Conservation (phyloP, 2,888 invertebrate genomes). For the Blera fallax region DNA sequence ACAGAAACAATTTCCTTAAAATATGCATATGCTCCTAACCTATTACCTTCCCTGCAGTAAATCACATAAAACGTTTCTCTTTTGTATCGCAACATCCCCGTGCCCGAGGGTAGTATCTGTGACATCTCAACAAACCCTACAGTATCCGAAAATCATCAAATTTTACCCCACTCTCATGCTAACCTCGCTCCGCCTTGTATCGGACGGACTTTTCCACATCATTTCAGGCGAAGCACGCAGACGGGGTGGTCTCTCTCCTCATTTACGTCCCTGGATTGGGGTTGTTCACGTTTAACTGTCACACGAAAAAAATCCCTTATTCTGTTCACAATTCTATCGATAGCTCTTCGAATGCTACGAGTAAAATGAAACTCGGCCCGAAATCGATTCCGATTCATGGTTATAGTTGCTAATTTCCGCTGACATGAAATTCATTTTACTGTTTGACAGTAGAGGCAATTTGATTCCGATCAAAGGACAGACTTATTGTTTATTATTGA, state of each 20-base stretch:
- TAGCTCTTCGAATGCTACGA: conserved; percentile 1
- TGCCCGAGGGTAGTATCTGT: neutral
- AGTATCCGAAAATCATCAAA: conserved; percentile 57
- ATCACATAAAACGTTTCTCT: conserved; percentile 26
- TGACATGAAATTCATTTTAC: conserved; percentile 39
- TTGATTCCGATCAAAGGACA: neutral
- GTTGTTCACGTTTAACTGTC: neutral
- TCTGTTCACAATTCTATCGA: conserved; percentile 36
- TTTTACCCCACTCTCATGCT: neutral
- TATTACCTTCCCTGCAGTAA: conserved; percentile 13
- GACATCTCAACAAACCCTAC: conserved; percentile 23
- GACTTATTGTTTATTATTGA: conserved; percentile 6
- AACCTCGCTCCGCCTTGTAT: neutral
- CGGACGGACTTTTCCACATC: conserved; percentile 30
- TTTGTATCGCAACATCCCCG: neutral
- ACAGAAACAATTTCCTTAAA: conserved; percentile 47
- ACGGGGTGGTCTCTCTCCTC: neutral
- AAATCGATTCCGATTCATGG: conserved; percentile 39
- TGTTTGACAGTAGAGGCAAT: neutral
- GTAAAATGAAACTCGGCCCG: conserved; percentile 17
- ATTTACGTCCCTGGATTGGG: neutral
- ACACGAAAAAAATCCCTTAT: conserved; percentile 30
- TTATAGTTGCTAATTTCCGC: conserved; percentile 49
- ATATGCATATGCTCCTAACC: conserved; percentile 47
- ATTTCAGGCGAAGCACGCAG: conserved; percentile 25